These are phyloP conservation scores for Pelecanus crispus DNA, from an alignment of 2,113 vertebrate genomes.

Conservation along the genomic window DNA sequence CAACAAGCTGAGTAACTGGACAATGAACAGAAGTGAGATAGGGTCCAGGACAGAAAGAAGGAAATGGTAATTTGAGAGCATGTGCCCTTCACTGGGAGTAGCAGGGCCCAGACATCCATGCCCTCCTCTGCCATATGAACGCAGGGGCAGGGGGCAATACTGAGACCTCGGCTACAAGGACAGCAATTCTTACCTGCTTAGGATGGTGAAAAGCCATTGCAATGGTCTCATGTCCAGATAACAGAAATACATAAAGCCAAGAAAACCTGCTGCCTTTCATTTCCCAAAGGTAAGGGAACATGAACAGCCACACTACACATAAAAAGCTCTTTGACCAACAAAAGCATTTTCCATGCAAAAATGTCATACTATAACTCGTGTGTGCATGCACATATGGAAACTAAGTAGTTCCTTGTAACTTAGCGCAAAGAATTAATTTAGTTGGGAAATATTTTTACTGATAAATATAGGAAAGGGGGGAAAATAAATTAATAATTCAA, in stretches of 20 bases:
- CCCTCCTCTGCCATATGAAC: not conserved
- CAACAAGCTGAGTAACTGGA: not conserved
- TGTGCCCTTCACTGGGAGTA: not conserved
- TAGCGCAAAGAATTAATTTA: not conserved
- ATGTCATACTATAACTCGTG: not conserved
- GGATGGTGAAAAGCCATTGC: not conserved
- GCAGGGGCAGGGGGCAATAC: not conserved
- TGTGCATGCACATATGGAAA: not conserved
- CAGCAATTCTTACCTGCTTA: not conserved
- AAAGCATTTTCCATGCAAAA: not conserved
- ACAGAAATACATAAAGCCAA: not conserved
- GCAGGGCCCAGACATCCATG: not conserved
- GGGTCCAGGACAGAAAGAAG: not conserved
- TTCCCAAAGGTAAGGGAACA: not conserved
- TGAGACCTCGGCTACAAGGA: not conserved
- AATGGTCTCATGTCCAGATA: accelerated
- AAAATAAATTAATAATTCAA: not conserved
- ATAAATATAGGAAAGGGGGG: not conserved
- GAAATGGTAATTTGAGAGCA: not conserved
- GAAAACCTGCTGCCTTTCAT: not conserved
- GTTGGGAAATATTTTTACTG: not conserved
- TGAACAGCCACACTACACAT: not conserved
- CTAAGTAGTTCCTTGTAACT: not conserved
- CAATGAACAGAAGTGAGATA: not conserved
- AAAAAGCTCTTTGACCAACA: not conserved